phyloP scores from a whole-genome alignment of 2,797 vertebrate species.

The Sebastes paucispinis region DNA sequence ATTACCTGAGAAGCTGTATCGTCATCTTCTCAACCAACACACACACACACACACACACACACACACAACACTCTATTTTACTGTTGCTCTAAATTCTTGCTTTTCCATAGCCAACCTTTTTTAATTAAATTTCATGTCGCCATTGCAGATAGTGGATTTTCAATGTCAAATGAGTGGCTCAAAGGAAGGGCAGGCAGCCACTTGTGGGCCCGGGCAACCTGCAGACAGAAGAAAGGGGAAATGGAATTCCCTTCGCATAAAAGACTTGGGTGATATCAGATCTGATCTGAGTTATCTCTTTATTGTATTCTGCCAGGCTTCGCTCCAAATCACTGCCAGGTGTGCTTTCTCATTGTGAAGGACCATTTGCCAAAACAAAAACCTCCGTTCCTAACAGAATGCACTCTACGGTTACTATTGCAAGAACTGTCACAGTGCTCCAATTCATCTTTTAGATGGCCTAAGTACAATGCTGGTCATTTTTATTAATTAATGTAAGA shows the following conservation, averaged over 20 bases:
- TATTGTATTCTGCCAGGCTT: conserved; percentile 53
- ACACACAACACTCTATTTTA: not conserved
- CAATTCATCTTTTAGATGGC: conserved; percentile 13
- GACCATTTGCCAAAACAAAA: conserved; percentile 44
- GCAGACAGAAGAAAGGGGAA: conserved; percentile 47
- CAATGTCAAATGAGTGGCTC: conserved; percentile 68
- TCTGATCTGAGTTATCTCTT: conserved; percentile 65
- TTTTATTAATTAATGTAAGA: conserved; percentile 4
- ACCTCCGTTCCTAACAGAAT: conserved; percentile 10
- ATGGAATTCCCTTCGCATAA: conserved; percentile 58
- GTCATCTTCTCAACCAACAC: not conserved
- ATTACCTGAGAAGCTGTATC: conserved; percentile 14
- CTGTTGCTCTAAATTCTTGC: conserved; percentile 31
- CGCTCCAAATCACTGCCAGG: conserved; percentile 48
- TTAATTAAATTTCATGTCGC: conserved; percentile 59
- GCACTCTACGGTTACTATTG: not conserved
- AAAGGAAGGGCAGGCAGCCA: conserved; percentile 61
- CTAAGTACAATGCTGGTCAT: not conserved
- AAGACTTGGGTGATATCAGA: conserved; percentile 57
- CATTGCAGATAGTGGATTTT: conserved; percentile 54
- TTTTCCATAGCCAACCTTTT: conserved; percentile 33
- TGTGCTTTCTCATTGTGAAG: conserved; percentile 42
- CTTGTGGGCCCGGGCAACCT: conserved; percentile 42
- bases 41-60: not conserved
- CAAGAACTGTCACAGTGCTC: not conserved